These are phyloP conservation scores for Galeopterus variegatus DNA, from an alignment of 2,113 vertebrate species.

Conservation along the genomic window DNA sequence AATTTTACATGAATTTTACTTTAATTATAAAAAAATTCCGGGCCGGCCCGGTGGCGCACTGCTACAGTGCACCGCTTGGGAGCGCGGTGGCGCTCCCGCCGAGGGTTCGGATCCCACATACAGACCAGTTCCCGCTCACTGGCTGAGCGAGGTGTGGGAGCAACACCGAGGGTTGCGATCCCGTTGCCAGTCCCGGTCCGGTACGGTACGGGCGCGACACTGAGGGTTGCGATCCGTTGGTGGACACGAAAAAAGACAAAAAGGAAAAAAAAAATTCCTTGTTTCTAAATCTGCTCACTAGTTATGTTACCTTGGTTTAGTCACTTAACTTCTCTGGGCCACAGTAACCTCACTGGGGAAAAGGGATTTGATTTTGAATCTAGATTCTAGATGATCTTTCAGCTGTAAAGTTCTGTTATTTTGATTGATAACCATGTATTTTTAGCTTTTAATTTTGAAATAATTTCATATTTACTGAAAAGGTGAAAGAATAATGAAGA, in stretches of 20 bases:
- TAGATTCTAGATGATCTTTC: not conserved
- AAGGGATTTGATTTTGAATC: conserved; percentile 4
- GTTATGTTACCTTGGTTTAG: not conserved
- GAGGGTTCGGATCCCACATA: too few species aligned
- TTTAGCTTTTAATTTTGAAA: conserved; percentile 48
- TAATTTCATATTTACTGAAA: conserved; percentile 40
- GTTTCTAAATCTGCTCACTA: not conserved
- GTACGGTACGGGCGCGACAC: too few species aligned
- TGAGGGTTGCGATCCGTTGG: too few species aligned
- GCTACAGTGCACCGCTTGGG: too few species aligned
- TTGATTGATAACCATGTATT: conserved; percentile 47
- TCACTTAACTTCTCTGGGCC: not conserved
- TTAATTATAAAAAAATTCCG: not conserved
- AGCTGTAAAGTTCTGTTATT: conserved; percentile 23
- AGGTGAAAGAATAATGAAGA: not conserved
- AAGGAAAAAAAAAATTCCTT: too few species aligned
- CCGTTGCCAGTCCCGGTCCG: too few species aligned
- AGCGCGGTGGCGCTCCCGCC: too few species aligned
- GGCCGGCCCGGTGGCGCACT: too few species aligned
- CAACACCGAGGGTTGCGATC: too few species aligned
- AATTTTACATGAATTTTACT: conserved; percentile 23
- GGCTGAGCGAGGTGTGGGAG: too few species aligned
- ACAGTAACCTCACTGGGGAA: not conserved
- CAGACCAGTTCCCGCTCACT: too few species aligned
- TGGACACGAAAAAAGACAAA: too few species aligned